Evolutionary conservation across 2,797 vertebrate species (phyloP).

Genomic region (Cirrhinus molitorella): DNA sequence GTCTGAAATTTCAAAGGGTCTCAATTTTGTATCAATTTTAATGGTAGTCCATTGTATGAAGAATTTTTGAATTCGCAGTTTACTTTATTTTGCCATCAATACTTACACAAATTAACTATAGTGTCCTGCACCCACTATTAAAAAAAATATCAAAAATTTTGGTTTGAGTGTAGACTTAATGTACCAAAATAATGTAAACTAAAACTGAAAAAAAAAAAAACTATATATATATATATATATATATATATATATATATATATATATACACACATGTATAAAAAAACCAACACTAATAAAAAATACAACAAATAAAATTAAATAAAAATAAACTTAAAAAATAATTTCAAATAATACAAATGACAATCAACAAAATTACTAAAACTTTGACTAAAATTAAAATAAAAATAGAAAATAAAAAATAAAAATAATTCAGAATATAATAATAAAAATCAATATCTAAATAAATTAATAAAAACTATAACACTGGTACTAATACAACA

Average conservation of each 20-base stretch:
- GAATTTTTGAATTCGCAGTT: too few species aligned
- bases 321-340: background rate
- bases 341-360: background rate
- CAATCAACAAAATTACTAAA: background rate
- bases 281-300: background rate
- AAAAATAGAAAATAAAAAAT: background rate
- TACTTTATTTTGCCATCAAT: too few species aligned
- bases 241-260: background rate
- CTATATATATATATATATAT: background rate
- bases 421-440: background rate
- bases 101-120: too few species aligned
- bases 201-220: background rate
- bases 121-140: too few species aligned
- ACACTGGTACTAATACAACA: background rate
- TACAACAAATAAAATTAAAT: background rate
- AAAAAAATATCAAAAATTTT: too few species aligned
- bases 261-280: too few species aligned
- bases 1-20: too few species aligned
- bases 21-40: too few species aligned
- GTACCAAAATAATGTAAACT: background rate
- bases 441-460: background rate
- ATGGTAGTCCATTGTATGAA: too few species aligned
- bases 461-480: background rate
- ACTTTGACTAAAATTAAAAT: background rate
- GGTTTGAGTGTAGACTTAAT: too few species aligned